phyloP scores from a whole-genome alignment of 2,113 vertebrate genomes.

The Pelvicachromis taeniatus region DNA sequence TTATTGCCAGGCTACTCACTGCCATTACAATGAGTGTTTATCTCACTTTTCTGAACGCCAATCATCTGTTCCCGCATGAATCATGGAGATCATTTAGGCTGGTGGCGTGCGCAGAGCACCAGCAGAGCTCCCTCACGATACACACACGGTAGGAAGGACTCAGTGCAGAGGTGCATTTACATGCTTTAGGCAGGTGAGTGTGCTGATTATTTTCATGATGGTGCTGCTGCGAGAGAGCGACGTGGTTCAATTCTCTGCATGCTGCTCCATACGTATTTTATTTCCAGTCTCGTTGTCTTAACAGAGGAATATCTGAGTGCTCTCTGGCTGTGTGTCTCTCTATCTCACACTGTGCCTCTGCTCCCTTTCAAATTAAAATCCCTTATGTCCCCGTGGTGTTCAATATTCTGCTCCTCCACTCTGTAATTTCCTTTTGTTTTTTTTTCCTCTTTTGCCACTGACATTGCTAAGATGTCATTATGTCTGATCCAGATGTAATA shows the following conservation, averaged over 20 bases:
- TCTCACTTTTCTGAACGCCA: conserved; percentile 65
- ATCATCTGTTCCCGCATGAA: conserved; percentile 57
- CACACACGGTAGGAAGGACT: background rate
- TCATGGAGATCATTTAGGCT: conserved; percentile 65
- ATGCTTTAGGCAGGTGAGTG: conserved; percentile 31
- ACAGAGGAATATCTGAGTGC: background rate
- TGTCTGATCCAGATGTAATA: background rate
- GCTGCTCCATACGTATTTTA: background rate
- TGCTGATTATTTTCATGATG: background rate
- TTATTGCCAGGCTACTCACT: background rate
- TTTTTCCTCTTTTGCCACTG: background rate
- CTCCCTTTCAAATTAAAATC: background rate
- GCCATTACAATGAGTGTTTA: conserved; percentile 60
- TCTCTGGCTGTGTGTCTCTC: background rate
- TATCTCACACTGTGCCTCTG: background rate
- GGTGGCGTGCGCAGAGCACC: conserved; percentile 33
- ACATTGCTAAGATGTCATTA: background rate
- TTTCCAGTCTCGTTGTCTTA: background rate
- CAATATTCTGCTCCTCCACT: background rate
- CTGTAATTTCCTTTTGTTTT: background rate
- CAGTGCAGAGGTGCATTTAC: background rate
- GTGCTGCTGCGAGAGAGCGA: background rate
- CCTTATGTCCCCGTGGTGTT: background rate
- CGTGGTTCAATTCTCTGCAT: background rate
- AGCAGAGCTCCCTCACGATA: background rate